Percentiles rank a stretch among this genome's conserved stretches.
Conservation (phyloP, 2,797 vertebrate species). For the Tapera naevia region DNA sequence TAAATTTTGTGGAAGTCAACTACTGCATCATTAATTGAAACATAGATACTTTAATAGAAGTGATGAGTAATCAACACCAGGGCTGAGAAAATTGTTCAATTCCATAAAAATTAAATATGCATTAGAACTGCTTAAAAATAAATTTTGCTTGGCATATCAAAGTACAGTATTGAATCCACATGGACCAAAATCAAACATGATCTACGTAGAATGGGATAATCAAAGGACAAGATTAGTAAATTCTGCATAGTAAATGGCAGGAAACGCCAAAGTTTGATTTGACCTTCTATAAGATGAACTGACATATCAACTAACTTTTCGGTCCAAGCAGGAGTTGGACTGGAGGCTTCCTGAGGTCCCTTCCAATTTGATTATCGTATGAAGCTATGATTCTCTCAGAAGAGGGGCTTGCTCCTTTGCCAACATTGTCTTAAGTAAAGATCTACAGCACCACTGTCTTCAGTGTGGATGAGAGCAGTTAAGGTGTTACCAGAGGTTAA, state of each 20-base stretch:
- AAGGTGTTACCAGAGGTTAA: not conserved
- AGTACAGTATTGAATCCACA: not conserved
- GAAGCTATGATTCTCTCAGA: not conserved
- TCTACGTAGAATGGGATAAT: not conserved
- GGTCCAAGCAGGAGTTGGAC: not conserved
- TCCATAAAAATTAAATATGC: not conserved
- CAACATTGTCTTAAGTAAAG: accelerated
- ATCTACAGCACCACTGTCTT: not conserved
- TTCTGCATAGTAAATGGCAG: not conserved
- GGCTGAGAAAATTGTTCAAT: not conserved
- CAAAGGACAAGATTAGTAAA: not conserved
- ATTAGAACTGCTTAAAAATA: not conserved
- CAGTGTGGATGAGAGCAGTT: not conserved
- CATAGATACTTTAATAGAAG: not conserved
- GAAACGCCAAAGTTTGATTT: not conserved
- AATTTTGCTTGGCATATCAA: not conserved
- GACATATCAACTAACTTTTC: not conserved
- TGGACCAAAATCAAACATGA: not conserved
- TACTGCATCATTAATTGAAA: not conserved
- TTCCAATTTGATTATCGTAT: not conserved
- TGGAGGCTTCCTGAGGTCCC: not conserved
- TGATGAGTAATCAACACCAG: not conserved
- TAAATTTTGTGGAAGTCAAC: not conserved
- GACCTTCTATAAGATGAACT: not conserved
- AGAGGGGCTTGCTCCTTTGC: not conserved